Evolutionary conservation across 2,797 vertebrate genomes (phyloP).

Genomic region (Triplophysa yarkandensis): DNA sequence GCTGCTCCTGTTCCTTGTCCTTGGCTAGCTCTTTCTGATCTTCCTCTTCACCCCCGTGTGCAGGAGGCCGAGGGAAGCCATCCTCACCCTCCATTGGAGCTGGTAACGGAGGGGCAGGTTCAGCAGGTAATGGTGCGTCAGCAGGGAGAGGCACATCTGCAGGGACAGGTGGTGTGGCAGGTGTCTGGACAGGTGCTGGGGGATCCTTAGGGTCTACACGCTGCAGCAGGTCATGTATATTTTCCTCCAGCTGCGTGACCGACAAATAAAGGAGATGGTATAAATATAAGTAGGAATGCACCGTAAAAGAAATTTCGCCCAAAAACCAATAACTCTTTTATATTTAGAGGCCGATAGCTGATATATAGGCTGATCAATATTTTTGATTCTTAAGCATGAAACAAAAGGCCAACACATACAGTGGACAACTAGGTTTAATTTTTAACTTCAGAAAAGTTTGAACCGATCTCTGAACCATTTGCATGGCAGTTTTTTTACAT

Average conservation of each 20-base stretch:
- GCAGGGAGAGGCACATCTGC: conserved; percentile 48
- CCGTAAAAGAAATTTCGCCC: neutral
- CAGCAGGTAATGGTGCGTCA: conserved; percentile 59
- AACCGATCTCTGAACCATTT: too few species aligned
- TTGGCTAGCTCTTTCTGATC: conserved; percentile 59
- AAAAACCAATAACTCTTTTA: too few species aligned
- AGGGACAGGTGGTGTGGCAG: conserved; percentile 55
- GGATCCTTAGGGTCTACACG: conserved; percentile 73
- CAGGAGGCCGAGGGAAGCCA: conserved; percentile 60
- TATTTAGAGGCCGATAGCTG: too few species aligned
- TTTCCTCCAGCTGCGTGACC: conserved; percentile 82
- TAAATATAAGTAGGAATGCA: neutral
- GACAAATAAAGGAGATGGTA: conserved; percentile 1
- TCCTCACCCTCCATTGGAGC: conserved; percentile 65
- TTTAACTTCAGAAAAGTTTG: too few species aligned
- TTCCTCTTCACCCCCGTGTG: conserved; percentile 68
- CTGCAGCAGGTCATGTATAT: conserved; percentile 79
- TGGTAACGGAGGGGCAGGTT: conserved; percentile 59
- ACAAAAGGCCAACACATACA: too few species aligned
- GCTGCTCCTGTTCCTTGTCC: conserved; percentile 56
- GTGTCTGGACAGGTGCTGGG: conserved; percentile 46
- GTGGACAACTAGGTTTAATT: too few species aligned
- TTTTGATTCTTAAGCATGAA: too few species aligned
- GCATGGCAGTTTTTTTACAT: too few species aligned
- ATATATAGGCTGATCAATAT: too few species aligned